These are phyloP conservation scores for Drosophila aff. DNA, from an alignment of 1,140 invertebrate genomes.

Conservation along the genomic window DNA sequence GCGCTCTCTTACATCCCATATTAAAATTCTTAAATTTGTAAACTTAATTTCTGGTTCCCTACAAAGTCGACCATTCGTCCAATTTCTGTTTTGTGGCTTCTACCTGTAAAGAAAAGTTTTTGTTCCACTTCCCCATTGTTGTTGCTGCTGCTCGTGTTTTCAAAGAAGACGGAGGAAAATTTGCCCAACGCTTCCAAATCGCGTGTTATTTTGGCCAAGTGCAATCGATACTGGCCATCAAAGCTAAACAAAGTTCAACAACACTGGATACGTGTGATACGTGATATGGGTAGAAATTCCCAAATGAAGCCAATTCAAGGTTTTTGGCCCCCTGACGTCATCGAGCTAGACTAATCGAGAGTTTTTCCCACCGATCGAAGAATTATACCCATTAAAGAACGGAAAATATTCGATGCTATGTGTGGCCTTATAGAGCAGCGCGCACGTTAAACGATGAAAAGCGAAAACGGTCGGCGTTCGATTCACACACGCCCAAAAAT, in stretches of 20 bases:
- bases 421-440: constrained; percentile 38
- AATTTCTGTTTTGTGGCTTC: constrained; percentile 19
- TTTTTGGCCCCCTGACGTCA: constrained; percentile 27
- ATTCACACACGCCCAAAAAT: constrained; percentile 77
- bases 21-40: constrained; percentile 7
- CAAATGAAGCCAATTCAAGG: constrained; percentile 53
- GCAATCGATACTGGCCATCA: constrained; percentile 51
- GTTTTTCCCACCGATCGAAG: constrained; percentile 45
- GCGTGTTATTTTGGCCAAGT: constrained; percentile 26
- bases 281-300: constrained; percentile 38
- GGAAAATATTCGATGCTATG: constrained; percentile 70
- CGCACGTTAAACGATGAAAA: constrained; percentile 55
- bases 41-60: constrained; percentile 21
- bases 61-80: constrained; percentile 54
- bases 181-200: neutral
- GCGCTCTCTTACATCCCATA: constrained; percentile 45
- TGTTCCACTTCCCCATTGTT: constrained; percentile 32
- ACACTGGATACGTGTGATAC: constrained; percentile 16
- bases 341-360: constrained; percentile 26
- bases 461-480: constrained; percentile 55
- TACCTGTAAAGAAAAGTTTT: constrained; percentile 64
- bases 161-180: constrained; percentile 22
- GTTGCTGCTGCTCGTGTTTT: neutral
- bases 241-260: constrained; percentile 34
- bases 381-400: constrained; percentile 68